A percentile compares a stretch with the other conserved stretches of the same genome.
These are phyloP conservation scores for Mechanitis messenoides DNA, from an alignment of 2,888 invertebrate genomes.

Conservation along the genomic window DNA sequence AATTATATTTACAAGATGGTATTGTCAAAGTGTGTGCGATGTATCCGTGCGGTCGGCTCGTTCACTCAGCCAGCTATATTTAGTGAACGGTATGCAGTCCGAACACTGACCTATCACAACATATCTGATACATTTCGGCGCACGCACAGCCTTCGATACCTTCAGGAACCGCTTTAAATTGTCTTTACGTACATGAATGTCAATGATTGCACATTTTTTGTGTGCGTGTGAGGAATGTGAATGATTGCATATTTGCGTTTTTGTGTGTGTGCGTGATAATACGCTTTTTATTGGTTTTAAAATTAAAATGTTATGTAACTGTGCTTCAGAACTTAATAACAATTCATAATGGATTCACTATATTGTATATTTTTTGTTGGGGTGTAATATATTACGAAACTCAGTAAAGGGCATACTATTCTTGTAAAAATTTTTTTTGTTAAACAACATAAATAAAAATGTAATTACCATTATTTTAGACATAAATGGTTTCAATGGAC, in stretches of 20 bases:
- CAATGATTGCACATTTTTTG: conserved; percentile 20
- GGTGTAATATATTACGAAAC: no score
- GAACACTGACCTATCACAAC: conserved; percentile 55
- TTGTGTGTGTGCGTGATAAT: no score
- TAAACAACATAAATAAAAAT: no score
- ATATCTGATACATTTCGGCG: conserved; percentile 61
- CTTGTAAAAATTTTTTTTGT: no score
- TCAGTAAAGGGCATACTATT: no score
- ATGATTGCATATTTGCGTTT: neutral
- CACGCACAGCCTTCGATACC: conserved; percentile 44
- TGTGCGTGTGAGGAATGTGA: conserved; percentile 6
- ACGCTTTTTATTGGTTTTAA: no score
- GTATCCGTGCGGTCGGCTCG: conserved; percentile 52
- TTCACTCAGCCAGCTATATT: conserved; percentile 69
- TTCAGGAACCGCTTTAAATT: conserved; percentile 25
- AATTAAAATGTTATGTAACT: no score
- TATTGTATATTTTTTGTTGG: no score
- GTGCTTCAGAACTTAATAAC: no score
- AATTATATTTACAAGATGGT: conserved; percentile 2
- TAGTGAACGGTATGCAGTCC: conserved; percentile 60
- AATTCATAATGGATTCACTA: no score
- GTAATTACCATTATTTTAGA: no score
- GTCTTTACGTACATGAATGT: conserved; percentile 18
- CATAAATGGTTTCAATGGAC: no score
- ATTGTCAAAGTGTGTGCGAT: conserved; percentile 30